Evolutionary conservation across 2,888 invertebrate species (phyloP).

Genomic region (Phalangium opilio): DNA sequence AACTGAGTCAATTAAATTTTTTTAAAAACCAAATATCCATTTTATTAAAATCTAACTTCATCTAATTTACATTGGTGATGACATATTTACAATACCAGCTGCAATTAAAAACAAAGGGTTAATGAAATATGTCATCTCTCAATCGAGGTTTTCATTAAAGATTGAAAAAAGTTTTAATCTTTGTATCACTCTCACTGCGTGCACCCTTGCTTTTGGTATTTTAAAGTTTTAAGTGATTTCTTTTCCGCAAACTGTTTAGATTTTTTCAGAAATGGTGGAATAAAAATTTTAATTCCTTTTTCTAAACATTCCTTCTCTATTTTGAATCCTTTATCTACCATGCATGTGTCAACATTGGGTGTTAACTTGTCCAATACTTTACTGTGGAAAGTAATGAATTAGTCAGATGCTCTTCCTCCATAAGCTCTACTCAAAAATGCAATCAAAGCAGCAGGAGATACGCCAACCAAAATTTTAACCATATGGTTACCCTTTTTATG

Average conservation of each 20-base stretch:
- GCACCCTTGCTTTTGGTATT: not conserved
- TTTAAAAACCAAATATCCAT: too few relatives aligned
- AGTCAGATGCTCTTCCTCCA: slow-evolving; percentile 5
- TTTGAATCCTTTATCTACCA: slow-evolving; percentile 7
- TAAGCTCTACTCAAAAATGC: slow-evolving; percentile 4
- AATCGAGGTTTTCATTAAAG: not conserved
- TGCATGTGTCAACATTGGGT: slow-evolving; percentile 1
- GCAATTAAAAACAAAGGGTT: too few relatives aligned
- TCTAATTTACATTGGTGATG: too few relatives aligned
- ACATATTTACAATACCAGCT: too few relatives aligned
- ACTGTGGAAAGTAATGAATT: not conserved
- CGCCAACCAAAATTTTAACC: not conserved
- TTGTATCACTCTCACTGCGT: slow-evolving; percentile 1
- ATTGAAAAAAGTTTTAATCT: not conserved
- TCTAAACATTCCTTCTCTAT: slow-evolving; percentile 2
- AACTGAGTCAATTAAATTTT: too few relatives aligned
- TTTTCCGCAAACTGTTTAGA: too few relatives aligned
- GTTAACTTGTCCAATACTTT: not conserved
- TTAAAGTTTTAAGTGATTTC: not conserved
- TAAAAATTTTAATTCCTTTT: too few relatives aligned
- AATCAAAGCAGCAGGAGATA: slow-evolving; percentile 3
- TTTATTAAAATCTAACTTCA: too few relatives aligned
- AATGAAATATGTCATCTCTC: too few relatives aligned
- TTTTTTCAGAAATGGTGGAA: too few relatives aligned
- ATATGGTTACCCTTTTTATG: slow-evolving; percentile 3